Evolutionary conservation across 2,888 invertebrate species (phyloP).

Genomic region (Diarsia dahlii): DNA sequence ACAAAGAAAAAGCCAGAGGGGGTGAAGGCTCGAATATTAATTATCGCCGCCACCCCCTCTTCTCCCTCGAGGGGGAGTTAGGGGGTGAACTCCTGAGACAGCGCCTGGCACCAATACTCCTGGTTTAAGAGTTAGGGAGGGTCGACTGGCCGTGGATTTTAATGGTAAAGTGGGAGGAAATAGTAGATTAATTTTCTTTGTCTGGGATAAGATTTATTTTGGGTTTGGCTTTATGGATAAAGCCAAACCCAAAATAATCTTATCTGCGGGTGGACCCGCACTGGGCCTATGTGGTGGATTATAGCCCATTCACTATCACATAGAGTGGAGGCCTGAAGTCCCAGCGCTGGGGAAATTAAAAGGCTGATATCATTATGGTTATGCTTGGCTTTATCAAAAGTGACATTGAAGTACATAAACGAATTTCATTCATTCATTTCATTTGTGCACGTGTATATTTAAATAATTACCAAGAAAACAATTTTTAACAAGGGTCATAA

Average conservation of each 20-base stretch:
- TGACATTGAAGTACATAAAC: neutral
- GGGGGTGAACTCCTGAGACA: slow-evolving; percentile 68
- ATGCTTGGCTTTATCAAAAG: neutral
- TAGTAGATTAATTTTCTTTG: slow-evolving; percentile 16
- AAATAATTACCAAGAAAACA: neutral
- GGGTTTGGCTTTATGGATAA: too few species aligned
- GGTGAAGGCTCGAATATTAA: slow-evolving; percentile 80
- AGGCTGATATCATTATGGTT: too few species aligned
- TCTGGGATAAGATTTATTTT: neutral
- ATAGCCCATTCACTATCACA: too few species aligned
- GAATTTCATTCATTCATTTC: neutral
- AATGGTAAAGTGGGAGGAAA: slow-evolving; percentile 1
- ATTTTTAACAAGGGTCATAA: neutral
- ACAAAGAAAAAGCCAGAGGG: slow-evolving; percentile 58
- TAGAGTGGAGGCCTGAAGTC: too few species aligned
- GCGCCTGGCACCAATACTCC: slow-evolving; percentile 84
- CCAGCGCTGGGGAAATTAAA: too few species aligned
- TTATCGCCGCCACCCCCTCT: slow-evolving; percentile 66
- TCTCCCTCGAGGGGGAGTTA: slow-evolving; percentile 10
- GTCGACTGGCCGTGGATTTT: slow-evolving; percentile 22
- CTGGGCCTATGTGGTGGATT: too few species aligned
- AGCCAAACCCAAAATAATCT: too few species aligned
- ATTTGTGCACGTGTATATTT: neutral
- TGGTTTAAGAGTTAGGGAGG: slow-evolving; percentile 67
- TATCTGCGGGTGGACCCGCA: too few species aligned